Conservation (phyloP, 1,140 invertebrate genomes). For the Chionoecetes opilio region DNA sequence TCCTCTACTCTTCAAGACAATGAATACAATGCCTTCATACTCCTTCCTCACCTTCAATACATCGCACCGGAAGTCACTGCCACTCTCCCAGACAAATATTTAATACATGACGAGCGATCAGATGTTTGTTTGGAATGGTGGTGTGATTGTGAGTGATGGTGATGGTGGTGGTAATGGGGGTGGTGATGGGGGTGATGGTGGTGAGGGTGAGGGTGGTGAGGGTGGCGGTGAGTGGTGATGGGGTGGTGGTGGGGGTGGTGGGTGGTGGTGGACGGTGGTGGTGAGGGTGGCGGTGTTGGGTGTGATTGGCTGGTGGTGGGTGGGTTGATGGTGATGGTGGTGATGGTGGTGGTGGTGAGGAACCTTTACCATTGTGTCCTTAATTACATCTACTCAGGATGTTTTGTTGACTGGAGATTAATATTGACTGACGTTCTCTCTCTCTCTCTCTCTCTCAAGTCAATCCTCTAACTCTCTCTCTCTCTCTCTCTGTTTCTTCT, state of each 20-base stretch:
- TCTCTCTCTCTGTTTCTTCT: background rate
- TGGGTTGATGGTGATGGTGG: background rate
- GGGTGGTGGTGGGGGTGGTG: background rate
- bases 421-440: background rate
- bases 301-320: background rate
- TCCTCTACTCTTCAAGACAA: background rate
- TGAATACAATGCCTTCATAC: too few relatives aligned
- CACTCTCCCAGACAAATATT: background rate
- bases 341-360: slow-evolving; percentile 2
- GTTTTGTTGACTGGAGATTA: background rate
- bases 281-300: background rate
- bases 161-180: background rate
- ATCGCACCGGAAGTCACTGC: background rate
- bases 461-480: background rate
- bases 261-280: background rate
- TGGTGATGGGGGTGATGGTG: background rate
- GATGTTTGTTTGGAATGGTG: background rate
- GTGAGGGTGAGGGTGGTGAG: background rate
- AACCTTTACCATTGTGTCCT: background rate
- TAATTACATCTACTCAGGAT: background rate
- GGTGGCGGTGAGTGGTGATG: too few relatives aligned
- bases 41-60: background rate
- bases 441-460: background rate
- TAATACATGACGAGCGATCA: background rate
- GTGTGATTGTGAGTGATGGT: slow-evolving; percentile 8